Evolutionary conservation across 2,888 invertebrate species (phyloP).

Genomic region (Andrena hattorfiana): DNA sequence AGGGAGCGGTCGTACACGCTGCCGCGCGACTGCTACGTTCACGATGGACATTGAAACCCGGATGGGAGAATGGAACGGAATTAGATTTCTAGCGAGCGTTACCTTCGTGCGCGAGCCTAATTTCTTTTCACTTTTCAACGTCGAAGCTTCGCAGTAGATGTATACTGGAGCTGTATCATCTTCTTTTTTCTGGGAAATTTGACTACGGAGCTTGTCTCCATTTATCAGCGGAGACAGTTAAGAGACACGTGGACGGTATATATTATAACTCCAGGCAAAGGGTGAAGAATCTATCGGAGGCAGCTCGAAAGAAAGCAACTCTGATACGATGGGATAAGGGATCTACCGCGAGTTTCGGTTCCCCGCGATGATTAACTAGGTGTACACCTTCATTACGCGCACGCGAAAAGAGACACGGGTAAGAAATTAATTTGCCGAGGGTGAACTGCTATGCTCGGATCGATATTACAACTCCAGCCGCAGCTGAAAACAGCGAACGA

Average conservation of each 20-base stretch:
- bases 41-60: slow-evolving; percentile 2
- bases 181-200: not conserved
- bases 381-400: slow-evolving; percentile 28
- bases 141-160: not conserved
- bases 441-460: slow-evolving; percentile 8
- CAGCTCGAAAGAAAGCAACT: not conserved
- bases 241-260: no score
- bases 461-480: not conserved
- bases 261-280: no score
- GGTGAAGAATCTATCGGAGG: no score
- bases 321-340: slow-evolving; percentile 5
- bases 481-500: not conserved
- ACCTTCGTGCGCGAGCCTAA: not conserved
- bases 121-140: not conserved
- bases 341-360: slow-evolving; percentile 23
- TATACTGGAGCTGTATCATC: not conserved
- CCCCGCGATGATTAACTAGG: slow-evolving; percentile 49
- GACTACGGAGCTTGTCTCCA: no score
- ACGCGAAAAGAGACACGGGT: slow-evolving; percentile 3
- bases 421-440: slow-evolving; percentile 33
- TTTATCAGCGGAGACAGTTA: no score
- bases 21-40: not conserved
- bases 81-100: slow-evolving; percentile 14
- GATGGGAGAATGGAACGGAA: slow-evolving; percentile 26
- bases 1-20: not conserved